These are phyloP conservation scores for Wasmannia auropunctata DNA, from an alignment of 1,140 invertebrate genomes.

Conservation along the genomic window DNA sequence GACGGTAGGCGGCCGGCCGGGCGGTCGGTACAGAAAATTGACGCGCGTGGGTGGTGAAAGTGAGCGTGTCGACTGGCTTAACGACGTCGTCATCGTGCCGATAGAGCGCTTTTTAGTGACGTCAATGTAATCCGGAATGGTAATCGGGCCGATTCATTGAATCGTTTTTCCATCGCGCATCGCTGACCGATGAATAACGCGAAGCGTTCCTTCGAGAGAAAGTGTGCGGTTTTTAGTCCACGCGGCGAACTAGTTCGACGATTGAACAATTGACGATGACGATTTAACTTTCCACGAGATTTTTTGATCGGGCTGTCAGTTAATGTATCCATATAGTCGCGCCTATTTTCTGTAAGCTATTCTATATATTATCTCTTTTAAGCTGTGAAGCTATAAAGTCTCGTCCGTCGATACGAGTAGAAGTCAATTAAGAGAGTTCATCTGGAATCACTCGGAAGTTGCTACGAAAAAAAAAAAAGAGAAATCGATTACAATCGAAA, in stretches of 20 bases:
- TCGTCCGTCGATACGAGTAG: not conserved
- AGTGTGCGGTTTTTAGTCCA: conserved; percentile 12
- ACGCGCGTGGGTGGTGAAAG: conserved; percentile 80
- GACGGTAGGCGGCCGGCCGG: conserved; percentile 3
- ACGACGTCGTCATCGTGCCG: conserved; percentile 51
- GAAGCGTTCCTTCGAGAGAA: conserved; percentile 6
- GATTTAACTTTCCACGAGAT: not conserved
- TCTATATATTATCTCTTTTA: too few relatives aligned
- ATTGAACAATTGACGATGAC: not conserved
- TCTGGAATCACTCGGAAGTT: not conserved
- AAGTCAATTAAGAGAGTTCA: not conserved
- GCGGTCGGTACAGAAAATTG: conserved; percentile 64
- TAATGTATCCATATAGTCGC: not conserved
- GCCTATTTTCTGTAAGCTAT: not conserved
- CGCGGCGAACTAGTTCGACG: not conserved
- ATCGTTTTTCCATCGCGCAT: not conserved
- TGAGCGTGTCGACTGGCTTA: conserved; percentile 72
- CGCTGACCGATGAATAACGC: not conserved
- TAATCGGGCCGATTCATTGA: not conserved
- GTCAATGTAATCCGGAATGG: conserved; percentile 1
- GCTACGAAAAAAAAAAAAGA: not conserved
- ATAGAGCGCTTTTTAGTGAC: conserved; percentile 44
- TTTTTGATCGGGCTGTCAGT: not conserved
- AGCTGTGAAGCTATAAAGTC: too few relatives aligned
- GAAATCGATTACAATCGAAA: not conserved